Evolutionary conservation across 2,113 vertebrate species (phyloP), one percentile per base, ranked within the genome.

Genomic region (Oriolus oriolus): DNA sequence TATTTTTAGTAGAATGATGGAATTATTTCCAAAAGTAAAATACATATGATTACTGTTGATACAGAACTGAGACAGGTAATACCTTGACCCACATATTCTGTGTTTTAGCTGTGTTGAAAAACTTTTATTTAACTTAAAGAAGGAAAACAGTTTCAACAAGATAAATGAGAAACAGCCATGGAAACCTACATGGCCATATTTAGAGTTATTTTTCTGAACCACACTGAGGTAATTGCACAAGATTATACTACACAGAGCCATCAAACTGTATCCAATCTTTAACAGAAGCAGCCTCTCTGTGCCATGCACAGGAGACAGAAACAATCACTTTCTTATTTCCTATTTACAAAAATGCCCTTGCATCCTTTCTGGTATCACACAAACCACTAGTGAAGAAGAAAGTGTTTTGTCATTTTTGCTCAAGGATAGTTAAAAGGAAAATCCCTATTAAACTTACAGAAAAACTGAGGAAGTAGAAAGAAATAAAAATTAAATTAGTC

Each of bases 121-220:
- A 83, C 45, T 89, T 95, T 30, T 39, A 47, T 84, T 71, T 84
- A 76, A 76, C 30, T 37, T 64, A n/a, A 64, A 92, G 57, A 57
- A 70, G 66, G 37, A 87, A 92, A 84, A 87, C 81, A 73, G 39
- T 77, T 91, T 82, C 84, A 90, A 61, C 5, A 6, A 89, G 90
- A 80, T 77, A 93, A 88, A 96, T 80, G 63, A 87, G 74, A 93
- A 93, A 91, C 44, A 76, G 66, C 35, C 74, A 23, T 45, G 66
- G 89, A 94, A 83, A 31, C 41, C 74, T 88, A 87, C n/a, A 42
- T 23, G 42, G 81, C 27, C 63, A 37, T 90, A 87, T 85, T 96
- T 93, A 65, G 76, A 81, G 81, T 80, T 80, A 95, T 93, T 93
- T 96, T 93, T 87, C 87, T 85, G 78, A 96, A 95, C 57, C 91